Evolutionary conservation across 2,113 vertebrate species (phyloP).

Genomic region (Trichechus manatus): DNA sequence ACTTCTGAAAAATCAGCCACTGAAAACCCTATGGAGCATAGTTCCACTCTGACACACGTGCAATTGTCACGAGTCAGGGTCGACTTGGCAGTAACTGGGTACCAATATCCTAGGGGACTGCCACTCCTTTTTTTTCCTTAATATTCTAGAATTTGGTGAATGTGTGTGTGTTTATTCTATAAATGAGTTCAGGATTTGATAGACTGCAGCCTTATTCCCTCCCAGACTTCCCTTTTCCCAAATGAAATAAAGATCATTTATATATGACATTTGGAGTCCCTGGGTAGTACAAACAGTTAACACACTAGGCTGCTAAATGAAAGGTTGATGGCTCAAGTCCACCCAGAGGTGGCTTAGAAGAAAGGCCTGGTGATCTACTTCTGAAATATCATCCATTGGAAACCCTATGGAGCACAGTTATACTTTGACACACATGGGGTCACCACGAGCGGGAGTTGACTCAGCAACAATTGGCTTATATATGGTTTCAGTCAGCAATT

Average conservation of each 20-base stretch:
- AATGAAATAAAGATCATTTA: not conserved
- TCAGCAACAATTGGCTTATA: not conserved
- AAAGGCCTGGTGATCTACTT: not conserved
- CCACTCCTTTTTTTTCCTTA: no score
- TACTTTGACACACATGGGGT: not conserved
- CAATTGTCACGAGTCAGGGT: not conserved
- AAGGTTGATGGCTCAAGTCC: not conserved
- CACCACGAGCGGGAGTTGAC: not conserved
- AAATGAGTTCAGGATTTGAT: not conserved
- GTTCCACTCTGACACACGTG: not conserved
- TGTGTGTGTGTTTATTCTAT: fast-evolving
- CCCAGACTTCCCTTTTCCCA: not conserved
- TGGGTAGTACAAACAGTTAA: not conserved
- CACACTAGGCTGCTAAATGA: not conserved
- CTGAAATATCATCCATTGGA: not conserved
- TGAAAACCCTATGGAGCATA: not conserved
- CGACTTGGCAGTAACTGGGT: not conserved
- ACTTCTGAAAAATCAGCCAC: not conserved
- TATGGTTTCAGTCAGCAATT: not conserved
- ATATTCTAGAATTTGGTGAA: no score
- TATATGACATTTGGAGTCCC: not conserved
- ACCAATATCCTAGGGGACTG: fast-evolving
- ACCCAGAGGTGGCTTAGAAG: not conserved
- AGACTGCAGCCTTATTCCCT: not conserved
- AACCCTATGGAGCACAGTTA: not conserved